A percentile compares a stretch with the other conserved stretches of the same genome.
Evolutionary conservation across 1,140 invertebrate genomes (phyloP).

Genomic region (Scylla paramamosain): DNA sequence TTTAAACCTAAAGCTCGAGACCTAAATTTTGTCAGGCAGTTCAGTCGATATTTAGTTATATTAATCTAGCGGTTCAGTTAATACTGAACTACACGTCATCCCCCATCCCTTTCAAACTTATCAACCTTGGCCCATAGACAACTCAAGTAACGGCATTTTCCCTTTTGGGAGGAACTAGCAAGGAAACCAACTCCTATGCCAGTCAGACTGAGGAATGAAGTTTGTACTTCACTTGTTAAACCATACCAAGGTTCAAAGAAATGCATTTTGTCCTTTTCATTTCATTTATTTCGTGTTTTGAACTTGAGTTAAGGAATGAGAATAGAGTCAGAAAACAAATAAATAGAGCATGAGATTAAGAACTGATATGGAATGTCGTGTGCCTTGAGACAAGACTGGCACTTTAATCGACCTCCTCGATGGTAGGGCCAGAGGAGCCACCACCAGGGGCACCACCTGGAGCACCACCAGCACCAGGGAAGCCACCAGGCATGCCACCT

Average conservation of each 20-base stretch:
- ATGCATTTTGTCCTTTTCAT: neutral
- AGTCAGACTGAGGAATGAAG: too few relatives aligned
- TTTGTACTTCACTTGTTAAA: too few relatives aligned
- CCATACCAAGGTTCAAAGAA: neutral
- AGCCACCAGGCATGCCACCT: constrained; percentile 14
- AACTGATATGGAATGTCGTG: neutral
- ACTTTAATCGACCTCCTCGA: constrained; percentile 43
- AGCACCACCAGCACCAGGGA: constrained; percentile 28
- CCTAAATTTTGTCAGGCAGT: too few relatives aligned
- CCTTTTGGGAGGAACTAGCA: too few relatives aligned
- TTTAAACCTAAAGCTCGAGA: too few relatives aligned
- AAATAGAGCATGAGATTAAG: neutral
- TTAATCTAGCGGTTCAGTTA: too few relatives aligned
- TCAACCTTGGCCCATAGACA: too few relatives aligned
- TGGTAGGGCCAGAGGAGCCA: constrained; percentile 35
- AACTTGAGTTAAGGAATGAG: neutral
- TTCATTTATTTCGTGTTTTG: neutral
- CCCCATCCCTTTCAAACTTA: too few relatives aligned
- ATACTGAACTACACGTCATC: too few relatives aligned
- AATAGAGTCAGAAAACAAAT: neutral
- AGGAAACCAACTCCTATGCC: too few relatives aligned
- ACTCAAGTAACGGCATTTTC: too few relatives aligned
- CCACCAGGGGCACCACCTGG: neutral
- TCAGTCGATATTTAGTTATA: too few relatives aligned
- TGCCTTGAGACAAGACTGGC: neutral